A percentile compares a stretch with the other conserved stretches of the same genome.
phyloP scores from a whole-genome alignment of 1,140 invertebrate species.

The Halesus radiatus region DNA sequence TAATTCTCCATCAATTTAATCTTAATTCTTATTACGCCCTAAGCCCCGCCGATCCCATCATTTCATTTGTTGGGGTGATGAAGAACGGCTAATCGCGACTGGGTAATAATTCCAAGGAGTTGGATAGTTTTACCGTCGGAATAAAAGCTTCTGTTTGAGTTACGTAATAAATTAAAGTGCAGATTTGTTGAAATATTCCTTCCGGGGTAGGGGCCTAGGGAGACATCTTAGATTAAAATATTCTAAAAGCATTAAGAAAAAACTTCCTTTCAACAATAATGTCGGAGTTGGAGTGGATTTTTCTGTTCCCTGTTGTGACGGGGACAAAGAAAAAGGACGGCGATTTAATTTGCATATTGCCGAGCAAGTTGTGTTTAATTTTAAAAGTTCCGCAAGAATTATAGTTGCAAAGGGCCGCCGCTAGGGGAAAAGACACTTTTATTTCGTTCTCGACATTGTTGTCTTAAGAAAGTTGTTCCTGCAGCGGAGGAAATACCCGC shows the following conservation, averaged over 20 bases:
- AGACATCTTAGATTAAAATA: conserved; percentile 54
- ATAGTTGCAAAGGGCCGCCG: conserved; percentile 52
- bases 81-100: background rate
- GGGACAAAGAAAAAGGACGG: conserved; percentile 42
- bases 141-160: conserved; percentile 28
- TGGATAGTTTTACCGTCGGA: conserved; percentile 22
- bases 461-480: conserved; percentile 47
- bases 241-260: conserved; percentile 55
- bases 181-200: conserved; percentile 43
- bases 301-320: conserved; percentile 53
- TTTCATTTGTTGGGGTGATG: background rate
- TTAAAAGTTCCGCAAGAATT: conserved; percentile 56
- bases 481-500: conserved; percentile 15
- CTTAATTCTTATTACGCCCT: no score
- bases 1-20: no score
- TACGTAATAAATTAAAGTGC: conserved; percentile 39
- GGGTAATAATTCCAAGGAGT: conserved; percentile 10
- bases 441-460: conserved; percentile 49
- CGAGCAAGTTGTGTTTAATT: conserved; percentile 57
- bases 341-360: conserved; percentile 57
- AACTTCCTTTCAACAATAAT: conserved; percentile 40
- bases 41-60: no score
- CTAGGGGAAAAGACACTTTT: conserved; percentile 50
- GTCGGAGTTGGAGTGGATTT: conserved; percentile 45
- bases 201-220: background rate